Evolutionary conservation across 2,113 vertebrate species (phyloP), one percentile per base, ranked within the genome.

Genomic region (Pelusios castaneus): DNA sequence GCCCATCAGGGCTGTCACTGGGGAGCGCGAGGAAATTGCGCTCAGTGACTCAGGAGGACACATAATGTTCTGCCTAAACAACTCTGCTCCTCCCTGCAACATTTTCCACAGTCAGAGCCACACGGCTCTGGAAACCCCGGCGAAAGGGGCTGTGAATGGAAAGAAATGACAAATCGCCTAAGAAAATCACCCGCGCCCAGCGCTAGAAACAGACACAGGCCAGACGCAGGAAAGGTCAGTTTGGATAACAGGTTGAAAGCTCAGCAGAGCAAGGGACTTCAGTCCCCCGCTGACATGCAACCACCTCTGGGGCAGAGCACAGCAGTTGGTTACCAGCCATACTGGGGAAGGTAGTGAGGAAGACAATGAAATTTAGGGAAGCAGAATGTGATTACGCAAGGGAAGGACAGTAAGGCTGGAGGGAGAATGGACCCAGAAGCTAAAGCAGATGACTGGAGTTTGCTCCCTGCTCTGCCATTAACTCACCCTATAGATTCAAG

Each of bases 31-130:
- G 95, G 88, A 95, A 95, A 94, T 89, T 89, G 31, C 80, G n/a
- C n/a, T n/a, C 80, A 92, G 77, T 96, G 95, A 94, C 94, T 96
- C 95, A 93, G 76, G 89, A 94, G 88, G 92, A 92, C 91, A 63
- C 63, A 91, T 83, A 94, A 86, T 60, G 82, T 81, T 92, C 95
- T 51, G 21, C 75, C 91, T 90, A 93, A 92, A 91, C 56, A 87
- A 79, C 92, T 95, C 92, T 80, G 81, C 84, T 89, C 60, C 81
- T 91, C 58, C 2, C 90, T 77, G 92, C 95, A 94, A 91, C 43
- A 82, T 96, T 96, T 96, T 95, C 94, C 92, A 86, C 2, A 89
- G 88, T 10, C 45, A 88, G 81, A 92, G 91, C 91, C 95, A 90
- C 88, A 78, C 41, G 63, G 82, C n/a, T 56, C 60, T 90, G 67